Evolutionary conservation across 2,113 vertebrate genomes (phyloP), one percentile per base, ranked within the genome.

Genomic region (Galbula dea): DNA sequence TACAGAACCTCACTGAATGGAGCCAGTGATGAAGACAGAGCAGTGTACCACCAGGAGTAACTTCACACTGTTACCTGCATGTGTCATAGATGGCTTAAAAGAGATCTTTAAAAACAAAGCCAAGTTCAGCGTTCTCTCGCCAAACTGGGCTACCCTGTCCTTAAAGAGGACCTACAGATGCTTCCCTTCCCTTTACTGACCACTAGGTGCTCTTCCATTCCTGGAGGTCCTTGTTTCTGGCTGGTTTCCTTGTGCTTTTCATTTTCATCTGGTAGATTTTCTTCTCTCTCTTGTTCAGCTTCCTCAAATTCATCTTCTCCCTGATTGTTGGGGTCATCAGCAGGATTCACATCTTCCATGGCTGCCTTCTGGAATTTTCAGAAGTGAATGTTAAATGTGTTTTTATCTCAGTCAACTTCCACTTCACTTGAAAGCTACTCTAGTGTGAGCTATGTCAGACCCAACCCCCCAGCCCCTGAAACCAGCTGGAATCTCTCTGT

Each of bases 281-380:
- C 98, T 54, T 96, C 97, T 86, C 95, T 98, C 48, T 98, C 98
- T 51, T 99, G 98, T 88, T 99, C 99, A 0, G 99, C 99, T 97
- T 99, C 99, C 84, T 99, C 99, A 95, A 99, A 99, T 96, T 99
- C 99, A 89, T 99, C 99, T 95, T 99, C 99, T 4, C 99, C 99
- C 97, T 99, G 99, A 95, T 99, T 99, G 97, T 99, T 99, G 32
- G 99, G 99, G 96, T 99, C 99, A 52, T 99, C 98, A 73, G 99
- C 98, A 14, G 99, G 99, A 96, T 99, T 99, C 71, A 99, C 91
- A 24, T 99, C 99, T 30, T 98, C 98, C 24, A 97, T 92, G 36
- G 94, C 96, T 37, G 95, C 97, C 43, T 97, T 98, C 99, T 99
- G 83, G 12, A 93, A 90, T 74, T 91, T 27, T 92, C 79, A 93